Conservation (phyloP, 2,797 vertebrate species). For the Macropodus opercularis region DNA sequence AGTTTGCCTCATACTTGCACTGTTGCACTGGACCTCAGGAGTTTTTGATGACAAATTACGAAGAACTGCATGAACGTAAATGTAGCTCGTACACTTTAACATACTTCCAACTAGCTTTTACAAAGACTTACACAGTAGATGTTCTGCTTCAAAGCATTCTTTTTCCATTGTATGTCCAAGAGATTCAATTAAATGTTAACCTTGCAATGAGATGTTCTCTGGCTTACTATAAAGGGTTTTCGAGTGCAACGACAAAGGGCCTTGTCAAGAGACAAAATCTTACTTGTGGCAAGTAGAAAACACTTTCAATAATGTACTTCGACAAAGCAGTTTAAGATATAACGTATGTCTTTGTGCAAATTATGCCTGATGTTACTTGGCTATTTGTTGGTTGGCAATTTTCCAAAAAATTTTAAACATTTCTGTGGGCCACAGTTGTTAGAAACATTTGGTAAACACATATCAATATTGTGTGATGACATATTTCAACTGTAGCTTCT, state of each 20-base stretch:
- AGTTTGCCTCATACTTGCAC: conserved; percentile 34
- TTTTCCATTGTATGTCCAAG: not conserved
- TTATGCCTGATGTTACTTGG: not conserved
- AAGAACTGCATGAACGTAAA: conserved; percentile 32
- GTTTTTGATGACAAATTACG: conserved; percentile 32
- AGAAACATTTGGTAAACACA: too few relatives aligned
- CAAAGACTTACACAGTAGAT: not conserved
- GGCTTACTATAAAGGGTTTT: not conserved
- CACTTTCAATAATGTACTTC: not conserved
- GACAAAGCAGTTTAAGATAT: not conserved
- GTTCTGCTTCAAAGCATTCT: not conserved
- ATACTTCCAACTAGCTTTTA: not conserved
- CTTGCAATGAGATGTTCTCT: conserved; percentile 17
- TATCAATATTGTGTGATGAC: too few relatives aligned
- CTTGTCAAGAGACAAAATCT: not conserved
- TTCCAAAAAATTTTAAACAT: too few relatives aligned
- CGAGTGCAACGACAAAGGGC: not conserved
- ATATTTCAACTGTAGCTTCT: too few relatives aligned
- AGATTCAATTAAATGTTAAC: conserved; percentile 42
- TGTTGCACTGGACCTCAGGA: conserved; percentile 27
- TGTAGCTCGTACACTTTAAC: not conserved
- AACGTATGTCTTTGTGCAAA: not conserved
- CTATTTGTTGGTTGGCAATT: too few relatives aligned
- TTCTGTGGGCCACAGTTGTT: too few relatives aligned
- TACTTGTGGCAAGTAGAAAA: not conserved